phyloP scores from a whole-genome alignment of 1,140 invertebrate species.

The Habropoda laboriosa region DNA sequence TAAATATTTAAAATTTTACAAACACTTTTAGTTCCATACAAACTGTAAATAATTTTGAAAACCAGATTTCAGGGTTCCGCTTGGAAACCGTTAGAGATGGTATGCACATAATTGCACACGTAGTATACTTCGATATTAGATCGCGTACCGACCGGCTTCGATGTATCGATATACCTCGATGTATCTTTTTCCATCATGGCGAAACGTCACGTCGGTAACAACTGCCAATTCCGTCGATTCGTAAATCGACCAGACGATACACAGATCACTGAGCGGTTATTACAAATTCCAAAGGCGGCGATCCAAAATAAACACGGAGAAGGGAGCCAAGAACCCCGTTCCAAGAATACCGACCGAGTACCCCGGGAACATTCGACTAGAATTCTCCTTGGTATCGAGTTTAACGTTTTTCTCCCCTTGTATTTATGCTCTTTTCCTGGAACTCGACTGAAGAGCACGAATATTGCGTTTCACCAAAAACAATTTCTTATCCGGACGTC shows the following conservation, averaged over 20 bases:
- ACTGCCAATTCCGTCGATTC: background rate
- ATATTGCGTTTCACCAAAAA: background rate
- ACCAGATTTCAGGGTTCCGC: too few relatives aligned
- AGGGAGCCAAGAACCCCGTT: slow-evolving; percentile 26
- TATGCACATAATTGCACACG: too few relatives aligned
- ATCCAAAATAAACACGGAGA: slow-evolving; percentile 17
- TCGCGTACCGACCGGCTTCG: too few relatives aligned
- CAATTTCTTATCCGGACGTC: background rate
- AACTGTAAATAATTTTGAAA: too few relatives aligned
- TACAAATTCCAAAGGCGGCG: slow-evolving; percentile 27
- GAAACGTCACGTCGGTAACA: background rate
- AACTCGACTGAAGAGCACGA: background rate
- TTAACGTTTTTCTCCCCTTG: background rate
- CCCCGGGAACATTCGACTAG: background rate
- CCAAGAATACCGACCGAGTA: slow-evolving; percentile 28
- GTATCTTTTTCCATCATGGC: background rate
- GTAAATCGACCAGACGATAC: background rate
- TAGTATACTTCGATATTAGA: too few relatives aligned
- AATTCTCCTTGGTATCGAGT: background rate
- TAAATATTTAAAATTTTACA: too few relatives aligned
- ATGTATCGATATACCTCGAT: too few relatives aligned
- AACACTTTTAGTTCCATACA: too few relatives aligned
- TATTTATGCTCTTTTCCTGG: too few relatives aligned
- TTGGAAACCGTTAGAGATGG: too few relatives aligned
- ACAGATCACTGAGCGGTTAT: background rate